Evolutionary conservation across 53 echinoderm and acorn worm genomes (phyloP).

Genomic region (Patiria pectinifera): DNA sequence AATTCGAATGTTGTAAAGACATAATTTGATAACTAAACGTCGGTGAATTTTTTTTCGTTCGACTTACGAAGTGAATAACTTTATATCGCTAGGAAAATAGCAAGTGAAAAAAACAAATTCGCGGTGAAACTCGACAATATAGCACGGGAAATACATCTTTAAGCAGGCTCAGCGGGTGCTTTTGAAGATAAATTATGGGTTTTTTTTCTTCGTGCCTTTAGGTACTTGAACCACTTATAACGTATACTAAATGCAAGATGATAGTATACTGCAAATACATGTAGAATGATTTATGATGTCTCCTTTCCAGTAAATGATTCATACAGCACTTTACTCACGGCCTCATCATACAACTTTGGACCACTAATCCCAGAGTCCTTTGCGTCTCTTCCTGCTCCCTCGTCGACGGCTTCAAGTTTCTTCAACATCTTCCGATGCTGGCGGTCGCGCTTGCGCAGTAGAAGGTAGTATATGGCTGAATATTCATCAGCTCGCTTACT

Average conservation of each 20-base stretch:
- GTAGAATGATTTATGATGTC: not conserved
- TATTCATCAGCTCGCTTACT: conserved; percentile 83
- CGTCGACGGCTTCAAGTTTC: conserved; percentile 12
- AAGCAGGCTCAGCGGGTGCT: not conserved
- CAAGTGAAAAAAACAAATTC: too few species aligned
- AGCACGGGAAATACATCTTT: not conserved
- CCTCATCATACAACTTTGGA: conserved; percentile 50
- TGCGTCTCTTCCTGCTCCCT: conserved; percentile 1
- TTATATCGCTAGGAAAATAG: too few species aligned
- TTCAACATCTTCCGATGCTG: conserved; percentile 56
- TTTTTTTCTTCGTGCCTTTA: too few species aligned
- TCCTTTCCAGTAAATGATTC: not conserved
- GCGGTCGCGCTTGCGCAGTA: conserved; percentile 68
- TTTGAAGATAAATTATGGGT: too few species aligned
- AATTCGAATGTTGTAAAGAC: too few species aligned
- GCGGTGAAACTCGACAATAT: too few species aligned
- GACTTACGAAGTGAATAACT: too few species aligned
- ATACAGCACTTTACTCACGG: conserved; percentile 19
- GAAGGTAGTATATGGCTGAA: conserved; percentile 86
- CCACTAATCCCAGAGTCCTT: conserved; percentile 45
- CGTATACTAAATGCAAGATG: too few species aligned
- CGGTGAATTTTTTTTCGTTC: too few species aligned
- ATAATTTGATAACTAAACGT: too few species aligned
- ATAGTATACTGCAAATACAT: not conserved
- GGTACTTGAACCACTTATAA: too few species aligned